phyloP scores from a whole-genome alignment of 2,888 invertebrate genomes.

The Pammene aurita region DNA sequence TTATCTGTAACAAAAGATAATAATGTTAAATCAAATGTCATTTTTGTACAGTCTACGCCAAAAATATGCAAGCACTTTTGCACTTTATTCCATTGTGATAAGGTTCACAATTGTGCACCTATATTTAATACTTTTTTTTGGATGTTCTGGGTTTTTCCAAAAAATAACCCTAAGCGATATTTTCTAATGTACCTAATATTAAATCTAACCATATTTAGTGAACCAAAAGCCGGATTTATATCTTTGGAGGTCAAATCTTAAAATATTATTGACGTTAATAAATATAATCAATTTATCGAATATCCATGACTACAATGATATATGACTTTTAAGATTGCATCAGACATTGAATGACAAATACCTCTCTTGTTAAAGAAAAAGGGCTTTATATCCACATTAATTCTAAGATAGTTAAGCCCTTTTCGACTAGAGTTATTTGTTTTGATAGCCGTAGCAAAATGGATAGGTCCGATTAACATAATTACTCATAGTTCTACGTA shows the following conservation, averaged over 20 bases:
- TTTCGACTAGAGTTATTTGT: slow-evolving; percentile 1
- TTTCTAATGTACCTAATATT: no score
- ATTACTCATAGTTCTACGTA: slow-evolving; percentile 10
- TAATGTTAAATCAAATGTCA: background rate
- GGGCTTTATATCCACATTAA: no score
- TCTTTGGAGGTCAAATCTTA: background rate
- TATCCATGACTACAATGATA: background rate
- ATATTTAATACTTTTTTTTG: no score
- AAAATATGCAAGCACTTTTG: no score
- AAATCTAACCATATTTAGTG: no score
- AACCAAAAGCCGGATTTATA: no score
- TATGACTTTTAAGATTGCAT: slow-evolving; percentile 7
- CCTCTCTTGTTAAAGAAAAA: background rate
- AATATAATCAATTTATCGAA: slow-evolving; percentile 6
- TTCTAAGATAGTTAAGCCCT: background rate
- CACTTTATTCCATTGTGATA: no score
- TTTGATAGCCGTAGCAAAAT: slow-evolving; percentile 7
- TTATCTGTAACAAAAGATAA: slow-evolving; percentile 52
- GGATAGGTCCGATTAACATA: slow-evolving; percentile 10
- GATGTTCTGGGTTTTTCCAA: no score
- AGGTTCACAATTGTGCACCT: no score
- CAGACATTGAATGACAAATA: slow-evolving; percentile 15
- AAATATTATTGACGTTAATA: background rate
- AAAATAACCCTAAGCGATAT: no score
- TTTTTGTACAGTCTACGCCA: no score